phyloP scores from a whole-genome alignment of 2,888 invertebrate species.

The Euplexia lucipara region DNA sequence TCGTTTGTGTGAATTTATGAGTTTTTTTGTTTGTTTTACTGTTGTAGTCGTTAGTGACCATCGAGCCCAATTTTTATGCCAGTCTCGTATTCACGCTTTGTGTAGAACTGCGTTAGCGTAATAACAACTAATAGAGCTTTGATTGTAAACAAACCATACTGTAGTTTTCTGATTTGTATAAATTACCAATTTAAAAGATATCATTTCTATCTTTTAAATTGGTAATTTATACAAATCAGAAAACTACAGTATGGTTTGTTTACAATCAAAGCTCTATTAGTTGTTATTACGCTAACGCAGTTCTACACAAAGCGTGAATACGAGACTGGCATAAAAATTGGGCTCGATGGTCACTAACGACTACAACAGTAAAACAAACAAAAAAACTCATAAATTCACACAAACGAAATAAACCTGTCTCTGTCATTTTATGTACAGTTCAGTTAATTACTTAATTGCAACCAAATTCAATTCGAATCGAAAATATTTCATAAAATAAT shows the following conservation, averaged over 20 bases:
- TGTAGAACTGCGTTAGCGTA: constrained; percentile 33
- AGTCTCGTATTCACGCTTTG: constrained; percentile 44
- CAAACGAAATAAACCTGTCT: constrained; percentile 63
- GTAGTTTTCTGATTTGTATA: not conserved
- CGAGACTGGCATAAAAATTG: constrained; percentile 26
- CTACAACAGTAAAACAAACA: constrained; percentile 30
- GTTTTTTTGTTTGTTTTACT: constrained; percentile 26
- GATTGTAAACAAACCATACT: constrained; percentile 4
- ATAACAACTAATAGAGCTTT: constrained; percentile 36
- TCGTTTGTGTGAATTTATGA: constrained; percentile 60
- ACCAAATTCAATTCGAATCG: constrained; percentile 66
- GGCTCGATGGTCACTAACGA: constrained; percentile 5
- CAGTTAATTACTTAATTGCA: constrained; percentile 69
- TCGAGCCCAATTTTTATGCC: constrained; percentile 17
- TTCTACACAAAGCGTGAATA: constrained; percentile 47
- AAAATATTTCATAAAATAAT: constrained; percentile 71
- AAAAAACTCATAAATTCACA: constrained; percentile 48
- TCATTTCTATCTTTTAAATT: constrained; percentile 69
- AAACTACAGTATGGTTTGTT: not conserved
- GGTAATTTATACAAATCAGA: not conserved
- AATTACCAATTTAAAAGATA: constrained; percentile 13
- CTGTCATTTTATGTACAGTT: constrained; percentile 49
- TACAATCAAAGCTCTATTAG: constrained; percentile 38
- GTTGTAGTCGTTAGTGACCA: constrained; percentile 24
- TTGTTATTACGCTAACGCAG: constrained; percentile 20